Conservation (phyloP, 2,113 vertebrate species). For the Melanerpes aurifrons region DNA sequence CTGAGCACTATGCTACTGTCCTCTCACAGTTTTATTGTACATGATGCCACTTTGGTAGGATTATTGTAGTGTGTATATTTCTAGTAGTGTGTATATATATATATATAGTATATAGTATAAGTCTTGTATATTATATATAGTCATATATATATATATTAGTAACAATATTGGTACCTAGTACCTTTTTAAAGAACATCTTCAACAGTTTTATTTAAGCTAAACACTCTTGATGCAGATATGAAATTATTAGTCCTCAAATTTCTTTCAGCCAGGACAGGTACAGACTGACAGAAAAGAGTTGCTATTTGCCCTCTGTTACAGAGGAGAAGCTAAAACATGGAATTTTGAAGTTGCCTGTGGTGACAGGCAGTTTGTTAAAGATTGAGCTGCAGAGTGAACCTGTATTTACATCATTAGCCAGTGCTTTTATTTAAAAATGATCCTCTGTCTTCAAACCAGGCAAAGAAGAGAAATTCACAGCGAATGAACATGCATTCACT, state of each 20-base stretch:
- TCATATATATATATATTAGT: background rate
- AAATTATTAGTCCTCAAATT: background rate
- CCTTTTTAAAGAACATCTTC: background rate
- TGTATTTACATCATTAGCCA: background rate
- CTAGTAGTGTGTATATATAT: background rate
- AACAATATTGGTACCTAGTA: background rate
- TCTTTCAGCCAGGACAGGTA: background rate
- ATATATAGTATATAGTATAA: too few species aligned
- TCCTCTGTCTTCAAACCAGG: background rate
- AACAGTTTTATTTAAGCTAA: background rate
- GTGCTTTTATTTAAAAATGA: background rate
- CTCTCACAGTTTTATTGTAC: background rate
- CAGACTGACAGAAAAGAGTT: background rate
- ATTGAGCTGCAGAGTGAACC: background rate
- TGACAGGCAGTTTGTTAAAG: background rate
- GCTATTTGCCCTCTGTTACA: background rate
- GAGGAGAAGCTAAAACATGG: background rate
- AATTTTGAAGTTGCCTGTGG: background rate
- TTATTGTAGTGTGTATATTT: background rate
- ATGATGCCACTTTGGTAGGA: background rate
- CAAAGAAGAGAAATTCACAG: background rate
- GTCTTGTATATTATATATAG: background rate
- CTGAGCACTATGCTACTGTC: background rate
- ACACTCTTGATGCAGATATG: background rate
- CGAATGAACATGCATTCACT: background rate